Evolutionary conservation across 1,140 invertebrate genomes (phyloP), one percentile per base, ranked within the genome.

Genomic region (Phthorimaea operculella): DNA sequence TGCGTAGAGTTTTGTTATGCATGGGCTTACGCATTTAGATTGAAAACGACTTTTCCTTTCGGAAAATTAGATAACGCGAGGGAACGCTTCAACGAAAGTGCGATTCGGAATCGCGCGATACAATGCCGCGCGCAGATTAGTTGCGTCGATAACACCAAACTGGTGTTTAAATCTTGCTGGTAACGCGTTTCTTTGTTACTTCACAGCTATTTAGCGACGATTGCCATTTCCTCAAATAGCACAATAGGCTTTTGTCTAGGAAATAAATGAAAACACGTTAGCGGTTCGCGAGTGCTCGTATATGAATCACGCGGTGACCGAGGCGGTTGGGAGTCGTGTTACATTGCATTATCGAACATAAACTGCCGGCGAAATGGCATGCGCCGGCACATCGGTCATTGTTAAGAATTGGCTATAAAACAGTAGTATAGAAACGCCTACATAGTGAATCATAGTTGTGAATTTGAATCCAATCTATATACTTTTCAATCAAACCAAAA

Each of bases 241-340:
- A 76, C 73, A 77, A 79, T 74, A 62, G 67, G 49, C 68, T 72
- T 74, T 79, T 77, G 74, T 73, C 63, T 74, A 71, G 45, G 54
- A 70, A 66, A 68, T 68, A 59, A 45, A 58, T 68, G 49, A 57
- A 55, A 42, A 52, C 33, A 49, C 18, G 53, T 47, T 14, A 11
- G 12, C 44, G 44, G 16, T 9, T 47, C 1, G 15, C 15, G 15
- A 47, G 6, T 28, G 21, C 44, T 47, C 44, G 44, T 47, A 55
- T 56, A 42, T 58, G 59, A 58, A 59, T 61, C 57, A 60, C 57
- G 45, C 51, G 44, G 16, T 47, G 44, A 17, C 44, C 44, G 44
- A 15, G 44, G 44, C 44, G 16, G 21, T 47, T 47, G 4, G 44
- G 21, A 10, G 36, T 39, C 36, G 10, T 39, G n/a, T 39, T 39